Base-by-base conservation (phyloP, 2,113 vertebrate species). In the Lichenostomus cassidix region DNA sequence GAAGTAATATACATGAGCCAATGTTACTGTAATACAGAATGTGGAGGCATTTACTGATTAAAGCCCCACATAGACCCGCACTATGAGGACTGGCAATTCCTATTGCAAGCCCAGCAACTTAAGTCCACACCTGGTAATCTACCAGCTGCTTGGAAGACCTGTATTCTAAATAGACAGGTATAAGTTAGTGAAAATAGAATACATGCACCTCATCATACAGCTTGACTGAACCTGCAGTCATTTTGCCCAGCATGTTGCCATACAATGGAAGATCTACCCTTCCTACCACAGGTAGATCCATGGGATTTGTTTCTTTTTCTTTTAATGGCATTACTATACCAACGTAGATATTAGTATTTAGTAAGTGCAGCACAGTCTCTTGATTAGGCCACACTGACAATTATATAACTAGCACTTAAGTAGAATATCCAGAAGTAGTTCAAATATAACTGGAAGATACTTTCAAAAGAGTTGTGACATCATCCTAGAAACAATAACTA, bases 191-290 rank as follows among this genome's bases (percentile, higher is more conserved):
- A 98, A 96, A 96, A 97, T 95, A 97, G 97, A 95, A 93, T 77
- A 94, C 98, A 97, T 97, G 98, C 97, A 98, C 97, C 97, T 98
- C 95, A 92, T 74, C 76, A 88, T 97, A 97, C 86, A 98, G 97
- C 97, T 85, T 97, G 98, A 98, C 99, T 97, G 99, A 98, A 98
- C 99, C 99, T 98, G 99, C 99, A 99, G 99, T 98, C 98, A 96
- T 89, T 97, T 97, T 95, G 97, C 97, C 98, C 98, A 98, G 98
- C 98, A 95, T 96, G 94, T 98, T 94, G 97, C 95, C 94, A 76
- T 97, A 97, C 95, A 96, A 96, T 91, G 97, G 97, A 98, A 98
- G 95, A 97, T 97, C 97, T 97, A 97, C 97, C 97, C 97, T 98
- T 97, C 96, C 96, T 96, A 95, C 75, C 96, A 95, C 87, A 96